A percentile compares a stretch with the other conserved stretches of the same genome.
Evolutionary conservation across 2,113 vertebrate species (phyloP).

Genomic region (Microtus richardsoni): DNA sequence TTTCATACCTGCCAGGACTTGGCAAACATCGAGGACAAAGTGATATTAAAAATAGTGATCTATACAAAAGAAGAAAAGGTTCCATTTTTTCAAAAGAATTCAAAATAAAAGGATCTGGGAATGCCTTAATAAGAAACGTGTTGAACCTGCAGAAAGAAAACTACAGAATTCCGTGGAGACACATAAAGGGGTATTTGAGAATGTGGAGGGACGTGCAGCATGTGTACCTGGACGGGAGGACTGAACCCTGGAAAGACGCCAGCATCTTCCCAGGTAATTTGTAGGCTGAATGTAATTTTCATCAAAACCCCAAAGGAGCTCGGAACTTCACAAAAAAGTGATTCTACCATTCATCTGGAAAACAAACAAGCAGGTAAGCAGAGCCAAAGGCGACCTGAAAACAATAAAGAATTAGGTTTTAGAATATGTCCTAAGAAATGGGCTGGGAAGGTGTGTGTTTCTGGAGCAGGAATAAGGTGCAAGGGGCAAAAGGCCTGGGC

Average conservation of each 20-base stretch:
- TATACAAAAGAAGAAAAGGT: slow-evolving; percentile 22
- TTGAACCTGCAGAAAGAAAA: slow-evolving; percentile 51
- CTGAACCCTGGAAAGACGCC: slow-evolving; percentile 42
- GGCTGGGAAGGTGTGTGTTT: not conserved
- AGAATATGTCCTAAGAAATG: not conserved
- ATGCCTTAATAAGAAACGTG: slow-evolving; percentile 40
- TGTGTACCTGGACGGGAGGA: slow-evolving; percentile 41
- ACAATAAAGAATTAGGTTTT: slow-evolving; percentile 35
- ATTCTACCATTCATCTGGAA: slow-evolving; percentile 62
- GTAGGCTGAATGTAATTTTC: slow-evolving; percentile 69
- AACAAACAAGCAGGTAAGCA: slow-evolving; percentile 63
- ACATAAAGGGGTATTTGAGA: slow-evolving; percentile 21
- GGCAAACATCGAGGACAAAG: slow-evolving; percentile 49
- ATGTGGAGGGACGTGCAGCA: not conserved
- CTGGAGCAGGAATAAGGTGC: not conserved
- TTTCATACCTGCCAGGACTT: slow-evolving; percentile 52
- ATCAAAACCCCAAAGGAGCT: slow-evolving; percentile 66
- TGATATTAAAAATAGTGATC: slow-evolving; percentile 43
- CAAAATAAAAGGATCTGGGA: slow-evolving; percentile 51
- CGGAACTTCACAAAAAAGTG: slow-evolving; percentile 55
- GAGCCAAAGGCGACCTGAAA: slow-evolving; percentile 38
- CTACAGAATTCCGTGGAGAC: slow-evolving; percentile 9
- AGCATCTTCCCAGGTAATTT: slow-evolving; percentile 72
- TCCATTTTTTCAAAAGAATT: not conserved
- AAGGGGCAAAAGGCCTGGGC: not conserved